Evolutionary conservation across 2,797 vertebrate genomes (phyloP).

Genomic region (Pipistrellus pipistrellus): DNA sequence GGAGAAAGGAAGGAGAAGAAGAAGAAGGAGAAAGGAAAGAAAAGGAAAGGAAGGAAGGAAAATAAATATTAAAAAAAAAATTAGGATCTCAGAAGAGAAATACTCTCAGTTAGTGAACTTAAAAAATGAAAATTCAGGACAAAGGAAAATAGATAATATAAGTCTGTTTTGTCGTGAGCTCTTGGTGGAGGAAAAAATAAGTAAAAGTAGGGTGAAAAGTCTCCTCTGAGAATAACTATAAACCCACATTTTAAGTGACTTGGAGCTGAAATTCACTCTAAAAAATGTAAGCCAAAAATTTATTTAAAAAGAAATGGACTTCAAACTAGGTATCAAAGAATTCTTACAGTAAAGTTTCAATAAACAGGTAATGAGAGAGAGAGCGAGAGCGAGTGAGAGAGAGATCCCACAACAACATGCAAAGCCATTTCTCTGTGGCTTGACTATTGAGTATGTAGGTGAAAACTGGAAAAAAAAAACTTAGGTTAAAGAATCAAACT

Average conservation of each 20-base stretch:
- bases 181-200: background rate
- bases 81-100: background rate
- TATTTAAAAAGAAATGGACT: background rate
- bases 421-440: background rate
- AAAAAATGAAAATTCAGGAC: background rate
- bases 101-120: background rate
- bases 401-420: background rate
- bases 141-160: background rate
- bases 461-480: background rate
- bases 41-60: too few relatives aligned
- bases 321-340: background rate
- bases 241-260: background rate
- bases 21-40: too few relatives aligned
- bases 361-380: background rate
- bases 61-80: background rate
- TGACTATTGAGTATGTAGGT: fast-evolving
- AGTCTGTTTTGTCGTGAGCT: background rate
- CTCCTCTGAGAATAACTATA: slow-evolving; percentile 21
- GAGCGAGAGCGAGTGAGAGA: too few relatives aligned
- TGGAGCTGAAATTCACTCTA: background rate
- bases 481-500: background rate
- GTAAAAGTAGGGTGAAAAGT: background rate
- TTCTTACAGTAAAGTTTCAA: background rate
- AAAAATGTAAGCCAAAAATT: background rate
- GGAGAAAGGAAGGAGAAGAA: too few relatives aligned